Evolutionary conservation across 2,888 invertebrate species (phyloP), one percentile per base, ranked within the genome.

Genomic region (Ceratothoa steindachneri): DNA sequence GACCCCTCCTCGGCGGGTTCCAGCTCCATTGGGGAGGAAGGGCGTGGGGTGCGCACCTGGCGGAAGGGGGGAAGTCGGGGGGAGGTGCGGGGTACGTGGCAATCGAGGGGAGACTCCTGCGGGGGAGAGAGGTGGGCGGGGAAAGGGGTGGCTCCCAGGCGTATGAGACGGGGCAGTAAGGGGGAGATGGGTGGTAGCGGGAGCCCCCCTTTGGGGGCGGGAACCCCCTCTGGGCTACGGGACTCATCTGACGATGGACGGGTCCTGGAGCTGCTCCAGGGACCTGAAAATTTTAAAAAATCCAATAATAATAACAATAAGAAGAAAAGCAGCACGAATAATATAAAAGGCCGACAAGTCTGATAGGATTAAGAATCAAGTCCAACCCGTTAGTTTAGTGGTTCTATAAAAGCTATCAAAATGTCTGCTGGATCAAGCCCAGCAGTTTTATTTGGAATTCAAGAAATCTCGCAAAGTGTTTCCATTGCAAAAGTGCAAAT

Each of bases 1-100:
- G 73, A 55, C 64, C 67, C 71, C 27, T 73, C 73, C 27, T 67
- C 64, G 5, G 67, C 60, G 64, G 73, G 53, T 4, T 76, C 73
- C 52, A 55, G 70, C 30, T 77, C 76, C 76, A 77, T 77, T 22
- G 76, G 76, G n/a, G 76, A 77, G 2, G 73, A 71, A 3, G 76
- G 30, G 7, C 75, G 30, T 22, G 64, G 72, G 3, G 71, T 71
- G 29, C 73, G 22, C 31, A 77, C 69, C 30, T 77, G 73, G 24
- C 64, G 31, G 71, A 77, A 77, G 31, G 76, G 76, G 1, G 76
- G 76, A 9, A 77, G 73, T 24, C 76, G 67, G 1, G 71, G 73
- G 22, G 68, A 68, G 22, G 65, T 51, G 12, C 73, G 60, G 15
- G 76, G 76, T 7, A 77, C 68, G 65, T 77, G 76, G 65, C 67